phyloP scores from a whole-genome alignment of 2,888 invertebrate species.

The Dryococelus australis region DNA sequence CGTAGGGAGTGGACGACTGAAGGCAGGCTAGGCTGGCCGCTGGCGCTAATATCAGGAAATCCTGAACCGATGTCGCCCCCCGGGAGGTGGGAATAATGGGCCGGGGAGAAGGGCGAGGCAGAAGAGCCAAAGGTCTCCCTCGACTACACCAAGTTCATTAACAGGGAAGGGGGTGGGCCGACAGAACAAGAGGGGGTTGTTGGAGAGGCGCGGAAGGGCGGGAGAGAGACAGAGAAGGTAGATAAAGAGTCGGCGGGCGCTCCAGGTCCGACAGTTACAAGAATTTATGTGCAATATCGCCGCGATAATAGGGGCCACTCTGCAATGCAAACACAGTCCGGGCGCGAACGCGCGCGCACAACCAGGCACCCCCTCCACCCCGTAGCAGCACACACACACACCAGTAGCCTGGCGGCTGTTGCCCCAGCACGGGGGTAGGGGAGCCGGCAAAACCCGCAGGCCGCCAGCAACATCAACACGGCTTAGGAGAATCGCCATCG shows the following conservation, averaged over 20 bases:
- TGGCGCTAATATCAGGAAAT: neutral
- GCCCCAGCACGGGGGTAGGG: neutral
- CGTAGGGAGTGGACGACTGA: too few species aligned
- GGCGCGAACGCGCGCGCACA: neutral
- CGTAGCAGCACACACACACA: neutral
- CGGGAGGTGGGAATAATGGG: neutral
- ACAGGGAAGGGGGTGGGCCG: constrained; percentile 19
- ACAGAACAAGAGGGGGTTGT: neutral
- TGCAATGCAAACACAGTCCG: constrained; percentile 16
- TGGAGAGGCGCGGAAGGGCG: neutral
- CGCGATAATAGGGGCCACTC: constrained; percentile 27
- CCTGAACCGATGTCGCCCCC: neutral
- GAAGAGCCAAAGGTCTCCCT: neutral
- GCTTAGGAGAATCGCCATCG: neutral
- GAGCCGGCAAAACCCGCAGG: too few species aligned
- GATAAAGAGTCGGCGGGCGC: constrained; percentile 21
- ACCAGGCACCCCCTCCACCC: constrained; percentile 12
- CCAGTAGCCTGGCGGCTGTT: neutral
- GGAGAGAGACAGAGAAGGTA: neutral
- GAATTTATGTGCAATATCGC: constrained; percentile 40
- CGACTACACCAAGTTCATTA: constrained; percentile 36
- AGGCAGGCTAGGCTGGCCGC: neutral
- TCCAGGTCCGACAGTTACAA: constrained; percentile 36
- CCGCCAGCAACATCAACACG: neutral
- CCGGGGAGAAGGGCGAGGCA: neutral